Conservation (phyloP, 2,113 vertebrate genomes). For the Zeus faber region DNA sequence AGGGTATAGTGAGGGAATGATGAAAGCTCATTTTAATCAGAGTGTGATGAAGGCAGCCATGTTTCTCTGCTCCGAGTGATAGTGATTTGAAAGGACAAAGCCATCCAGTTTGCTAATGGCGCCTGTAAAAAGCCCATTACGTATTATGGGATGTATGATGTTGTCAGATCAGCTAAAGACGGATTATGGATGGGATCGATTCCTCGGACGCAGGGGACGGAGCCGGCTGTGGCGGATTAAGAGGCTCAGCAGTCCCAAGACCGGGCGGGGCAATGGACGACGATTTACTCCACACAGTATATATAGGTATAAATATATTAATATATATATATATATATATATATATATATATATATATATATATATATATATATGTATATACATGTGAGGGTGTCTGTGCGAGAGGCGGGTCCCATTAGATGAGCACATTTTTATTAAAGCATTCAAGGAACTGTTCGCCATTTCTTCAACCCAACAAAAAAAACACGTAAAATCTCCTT, state of each 20-base stretch:
- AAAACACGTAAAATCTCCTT: too few species aligned
- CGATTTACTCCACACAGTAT: too few species aligned
- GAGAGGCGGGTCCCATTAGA: conserved; percentile 65
- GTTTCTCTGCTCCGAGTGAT: conserved; percentile 52
- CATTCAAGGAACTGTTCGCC: too few species aligned
- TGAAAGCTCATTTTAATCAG: conserved; percentile 57
- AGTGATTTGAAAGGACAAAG: conserved; percentile 58
- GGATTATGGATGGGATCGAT: conserved; percentile 14
- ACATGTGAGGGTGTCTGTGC: conserved; percentile 35
- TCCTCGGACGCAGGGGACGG: too few species aligned
- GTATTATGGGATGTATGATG: conserved; percentile 15
- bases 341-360: conserved; percentile 12
- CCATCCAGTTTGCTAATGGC: conserved; percentile 31
- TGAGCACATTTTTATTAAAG: too few species aligned
- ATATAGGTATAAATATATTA: too few species aligned
- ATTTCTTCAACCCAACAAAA: too few species aligned
- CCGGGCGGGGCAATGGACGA: too few species aligned
- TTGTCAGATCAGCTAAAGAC: conserved; percentile 20
- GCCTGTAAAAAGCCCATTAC: conserved; percentile 31
- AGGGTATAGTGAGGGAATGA: conserved; percentile 30
- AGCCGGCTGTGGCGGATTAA: too few species aligned
- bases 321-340: conserved; percentile 7
- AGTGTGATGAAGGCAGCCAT: conserved; percentile 45
- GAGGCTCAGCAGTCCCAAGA: too few species aligned
- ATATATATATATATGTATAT: background rate